Percentiles rank a stretch among this genome's conserved stretches.
phyloP scores from a whole-genome alignment of 2,113 vertebrate genomes.

The Centropristis striata region DNA sequence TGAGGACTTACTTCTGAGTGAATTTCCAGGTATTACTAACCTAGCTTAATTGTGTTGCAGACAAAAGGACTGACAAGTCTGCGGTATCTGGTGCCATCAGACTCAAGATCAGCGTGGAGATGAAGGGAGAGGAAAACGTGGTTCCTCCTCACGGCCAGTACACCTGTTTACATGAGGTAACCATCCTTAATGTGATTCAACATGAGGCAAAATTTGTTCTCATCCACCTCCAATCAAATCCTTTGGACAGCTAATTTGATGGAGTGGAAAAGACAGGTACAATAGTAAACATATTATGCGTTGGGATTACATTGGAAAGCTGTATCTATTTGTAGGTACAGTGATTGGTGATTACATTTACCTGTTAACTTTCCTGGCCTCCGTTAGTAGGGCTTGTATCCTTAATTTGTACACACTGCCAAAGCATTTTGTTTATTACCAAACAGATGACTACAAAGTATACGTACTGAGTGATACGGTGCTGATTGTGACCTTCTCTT shows the following conservation, averaged over 20 bases:
- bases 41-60: conserved; percentile 74
- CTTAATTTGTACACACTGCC: no score
- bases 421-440: no score
- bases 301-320: no score
- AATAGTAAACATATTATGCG: neutral
- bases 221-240: neutral
- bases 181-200: neutral
- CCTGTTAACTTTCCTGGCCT: no score
- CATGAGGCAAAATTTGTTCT: neutral
- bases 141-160: conserved; percentile 97
- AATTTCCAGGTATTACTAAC: conserved; percentile 6
- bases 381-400: no score
- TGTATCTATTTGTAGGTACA: no score
- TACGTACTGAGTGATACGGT: no score
- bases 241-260: neutral
- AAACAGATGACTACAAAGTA: no score
- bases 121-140: conserved; percentile 97
- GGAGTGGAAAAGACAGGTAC: neutral
- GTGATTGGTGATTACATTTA: no score
- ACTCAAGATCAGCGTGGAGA: conserved; percentile 97
- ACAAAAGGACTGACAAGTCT: conserved; percentile 97
- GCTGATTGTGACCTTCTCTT: neutral
- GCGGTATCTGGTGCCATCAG: conserved; percentile 96
- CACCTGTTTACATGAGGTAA: conserved; percentile 98
- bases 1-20: neutral